phyloP scores from a whole-genome alignment of 1,140 invertebrate species.

The Drosophila arawakana region DNA sequence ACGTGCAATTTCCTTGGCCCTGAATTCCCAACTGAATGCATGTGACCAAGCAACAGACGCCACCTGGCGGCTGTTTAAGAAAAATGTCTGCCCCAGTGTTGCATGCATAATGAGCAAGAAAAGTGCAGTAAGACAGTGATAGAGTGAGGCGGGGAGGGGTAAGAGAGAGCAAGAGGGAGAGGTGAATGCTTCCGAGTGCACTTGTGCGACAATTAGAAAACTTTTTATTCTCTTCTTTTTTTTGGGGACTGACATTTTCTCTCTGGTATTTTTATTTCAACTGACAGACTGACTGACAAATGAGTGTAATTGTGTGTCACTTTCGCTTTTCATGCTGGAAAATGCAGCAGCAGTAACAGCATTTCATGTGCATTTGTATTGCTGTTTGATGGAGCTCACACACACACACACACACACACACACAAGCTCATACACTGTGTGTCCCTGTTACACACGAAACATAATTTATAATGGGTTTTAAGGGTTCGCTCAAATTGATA shows the following conservation, averaged over 20 bases:
- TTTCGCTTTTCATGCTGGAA: slow-evolving; percentile 52
- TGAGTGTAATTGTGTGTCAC: slow-evolving; percentile 71
- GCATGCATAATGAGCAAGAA: slow-evolving; percentile 71
- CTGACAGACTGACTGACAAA: slow-evolving; percentile 47
- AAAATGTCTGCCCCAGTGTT: slow-evolving; percentile 72
- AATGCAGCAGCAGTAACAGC: slow-evolving; percentile 11
- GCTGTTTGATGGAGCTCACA: slow-evolving; percentile 21
- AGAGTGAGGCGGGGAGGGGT: slow-evolving; percentile 2
- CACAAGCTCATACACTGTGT: not conserved
- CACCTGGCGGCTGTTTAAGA: slow-evolving; percentile 53
- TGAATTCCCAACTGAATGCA: slow-evolving; percentile 14
- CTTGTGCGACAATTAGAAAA: slow-evolving; percentile 77
- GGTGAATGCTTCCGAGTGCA: slow-evolving; percentile 46
- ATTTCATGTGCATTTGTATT: slow-evolving; percentile 5
- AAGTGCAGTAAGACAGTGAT: not conserved
- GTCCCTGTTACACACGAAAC: slow-evolving; percentile 37
- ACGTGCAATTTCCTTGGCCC: slow-evolving; percentile 50
- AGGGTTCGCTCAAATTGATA: slow-evolving; percentile 71
- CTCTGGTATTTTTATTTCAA: slow-evolving; percentile 12
- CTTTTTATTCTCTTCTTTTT: slow-evolving; percentile 46
- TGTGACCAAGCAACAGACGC: slow-evolving; percentile 20
- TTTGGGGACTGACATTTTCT: not conserved
- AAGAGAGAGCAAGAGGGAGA: not conserved
- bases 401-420: slow-evolving; percentile 6
- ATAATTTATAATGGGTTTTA: slow-evolving; percentile 71